Evolutionary conservation across 2,888 invertebrate species (phyloP).

Genomic region (Phyto melanocephala): DNA sequence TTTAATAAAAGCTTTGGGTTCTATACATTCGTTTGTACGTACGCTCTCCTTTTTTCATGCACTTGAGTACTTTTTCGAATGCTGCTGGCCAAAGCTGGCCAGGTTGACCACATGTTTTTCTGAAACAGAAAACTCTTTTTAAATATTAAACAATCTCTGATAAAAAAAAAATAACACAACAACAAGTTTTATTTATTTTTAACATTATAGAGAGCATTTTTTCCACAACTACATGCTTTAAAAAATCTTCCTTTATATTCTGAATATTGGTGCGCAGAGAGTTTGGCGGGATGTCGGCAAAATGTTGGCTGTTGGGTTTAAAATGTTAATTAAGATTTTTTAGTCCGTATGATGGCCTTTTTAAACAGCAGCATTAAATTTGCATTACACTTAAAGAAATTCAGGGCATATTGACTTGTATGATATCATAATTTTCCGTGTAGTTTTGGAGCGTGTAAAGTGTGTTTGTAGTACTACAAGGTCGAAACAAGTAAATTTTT

Average conservation of each 20-base stretch:
- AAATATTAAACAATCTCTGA: constrained; percentile 1
- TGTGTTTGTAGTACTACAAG: too few relatives aligned
- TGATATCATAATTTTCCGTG: too few relatives aligned
- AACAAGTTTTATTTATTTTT: background rate
- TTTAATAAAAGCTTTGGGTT: constrained; percentile 25
- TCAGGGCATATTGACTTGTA: background rate
- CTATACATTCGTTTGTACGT: background rate
- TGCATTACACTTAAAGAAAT: background rate
- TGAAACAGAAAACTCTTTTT: background rate
- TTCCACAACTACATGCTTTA: too few relatives aligned
- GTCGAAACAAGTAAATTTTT: too few relatives aligned
- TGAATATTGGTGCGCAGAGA: background rate
- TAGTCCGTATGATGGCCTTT: background rate
- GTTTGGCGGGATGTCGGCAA: background rate
- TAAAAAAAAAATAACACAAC: background rate
- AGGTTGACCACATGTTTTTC: constrained; percentile 17
- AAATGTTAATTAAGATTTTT: constrained; percentile 8
- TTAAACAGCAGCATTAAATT: background rate
- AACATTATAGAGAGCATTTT: too few relatives aligned
- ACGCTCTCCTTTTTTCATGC: too few relatives aligned
- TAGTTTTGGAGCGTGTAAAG: too few relatives aligned
- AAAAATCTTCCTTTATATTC: background rate
- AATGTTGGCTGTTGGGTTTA: background rate
- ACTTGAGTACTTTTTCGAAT: background rate
- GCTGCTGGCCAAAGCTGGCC: background rate